Base-by-base conservation (phyloP, 2,888 invertebrate species). In the Chelonus formosanus region DNA sequence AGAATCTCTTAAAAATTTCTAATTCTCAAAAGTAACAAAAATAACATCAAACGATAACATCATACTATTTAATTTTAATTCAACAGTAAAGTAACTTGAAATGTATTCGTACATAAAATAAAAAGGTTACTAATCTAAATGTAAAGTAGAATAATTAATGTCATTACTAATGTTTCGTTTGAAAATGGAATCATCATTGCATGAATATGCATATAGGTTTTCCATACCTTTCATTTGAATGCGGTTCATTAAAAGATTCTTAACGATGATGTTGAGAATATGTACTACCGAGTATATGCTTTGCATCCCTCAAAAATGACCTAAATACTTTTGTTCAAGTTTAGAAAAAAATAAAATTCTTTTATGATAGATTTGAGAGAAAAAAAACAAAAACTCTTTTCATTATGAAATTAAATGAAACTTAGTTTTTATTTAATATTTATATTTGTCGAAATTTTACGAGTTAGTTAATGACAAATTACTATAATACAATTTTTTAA, bases 101-200 rank as follows among this genome's bases (percentile, higher is more conserved):
- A 20, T 20, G 2, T 20, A 20, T 20, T 20, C 20, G 20, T 20
- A 20, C 2, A 20, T 2, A 1, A 20, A 20, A 20, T 20, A 20
- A 20, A 20, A 20, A 20, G 2, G 20, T 1, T 20, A 54, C 55
- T 60, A 56, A 57, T 48, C 35, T 20, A 64, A 53, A 61, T 55
- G 50, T 52, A 60, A 68, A 63, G 67, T 56, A 68, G 70, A 74
- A 74, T 74, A 72, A 73, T 72, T 70, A 68, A 71, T 71, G 70
- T 72, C 71, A 72, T 74, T 74, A 72, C 71, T 70, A 71, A 71
- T 74, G 72, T 71, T 65, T 67, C 70, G 62, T 71, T 66, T 70
- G 67, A 69, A 71, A 72, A 74, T 74, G 73, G 73, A 74, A 74
- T 74, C 71, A 73, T 65, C 64, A 50, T 62, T 45, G 53, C 70